Evolutionary conservation across 1,140 invertebrate genomes (phyloP), one percentile per base, ranked within the genome.

Genomic region (Drosophila lowei): DNA sequence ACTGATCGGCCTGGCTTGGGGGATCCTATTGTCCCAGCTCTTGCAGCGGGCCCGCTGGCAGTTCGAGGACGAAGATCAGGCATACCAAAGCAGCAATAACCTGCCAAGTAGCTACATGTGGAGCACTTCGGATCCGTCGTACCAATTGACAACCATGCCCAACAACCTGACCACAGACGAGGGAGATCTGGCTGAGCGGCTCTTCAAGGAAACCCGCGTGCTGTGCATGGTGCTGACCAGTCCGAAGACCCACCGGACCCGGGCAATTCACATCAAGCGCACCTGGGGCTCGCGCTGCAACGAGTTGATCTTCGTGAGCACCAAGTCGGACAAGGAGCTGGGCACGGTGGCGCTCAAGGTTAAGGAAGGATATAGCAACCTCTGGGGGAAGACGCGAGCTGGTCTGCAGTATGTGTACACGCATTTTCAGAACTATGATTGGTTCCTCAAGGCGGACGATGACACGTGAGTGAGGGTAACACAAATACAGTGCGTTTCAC

Each of bases 211-310:
- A 25, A 63, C 57, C 0, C 71, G 79, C 1, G 56, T 84, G 25
- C 66, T 84, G n/a, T 84, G 79, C 72, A 52, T 84, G 25, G 30
- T 84, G 11, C 34, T 78, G 28, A 59, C 56, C 6, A 71, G 48
- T 11, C 73, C 73, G 0, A 60, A 76, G 23, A 59, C 42, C 9
- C 38, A 67, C 9, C n/a, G 53, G 3, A 41, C 16, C 8, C 49
- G 47, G 0, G 49, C 59, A 11, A 11, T 46, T 9, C 65, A 84
- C 46, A 60, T 99, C 0, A 97, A 98, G 90, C 95, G 95, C 0
- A 99, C 98, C 0, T 99, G 98, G 98, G 98, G 96, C 0, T 95
- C 95, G 80, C 92, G 98, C n/a, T 99, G 98, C 90, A 98, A 98
- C 89, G 95, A 95, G 60, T 81, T 98, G 2, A 83, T 98, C 0